Base-by-base conservation (phyloP, 2,797 vertebrate species). In the Centroberyx gerrardi region DNA sequence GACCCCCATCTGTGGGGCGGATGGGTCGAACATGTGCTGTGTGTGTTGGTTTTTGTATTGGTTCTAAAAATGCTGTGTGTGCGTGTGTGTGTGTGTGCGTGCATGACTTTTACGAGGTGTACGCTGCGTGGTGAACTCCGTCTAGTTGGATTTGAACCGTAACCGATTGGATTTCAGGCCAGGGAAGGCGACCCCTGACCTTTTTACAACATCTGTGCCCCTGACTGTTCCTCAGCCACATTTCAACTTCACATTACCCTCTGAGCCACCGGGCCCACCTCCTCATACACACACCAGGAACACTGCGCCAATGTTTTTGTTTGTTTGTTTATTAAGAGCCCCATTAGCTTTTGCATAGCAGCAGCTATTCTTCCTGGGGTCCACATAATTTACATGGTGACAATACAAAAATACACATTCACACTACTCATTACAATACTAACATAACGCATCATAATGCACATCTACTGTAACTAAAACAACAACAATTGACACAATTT, bases 101-200 rank as follows among this genome's bases (percentile, higher is more conserved):
- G 69, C 31, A 8, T 68, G 87, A 85, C 87, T 92, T 93, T 93
- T 93, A 93, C 81, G 87, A 83, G 74, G 65, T 56, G 56, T 85
- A 62, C 82, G 87, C 90, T 89, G 66, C 56, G 77, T 74, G 82
- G 60, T 94, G 91, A 95, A 94, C 94, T 93, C 87, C 72, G 82
- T 92, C 93, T 95, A 92, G 94, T 95, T 95, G 92, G 86, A 93
- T 85, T 38, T 92, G 93, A 95, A 94, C 94, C 92, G 8, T 90
- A 84, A 91, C 92, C 65, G 86, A 93, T 92, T 84, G 66, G 84
- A 91, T 94, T 93, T 93, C 90, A 92, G 79, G 90, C 81, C 79
- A 18, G 29, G 59, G 72, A 71, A 80, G 13, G 74, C 38, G 87
- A 91, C 82, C 87, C 18, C 53, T 70, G 79, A 90, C 85, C 82